phyloP scores from a whole-genome alignment of 2,888 invertebrate genomes.

The Creontiades dilutus region DNA sequence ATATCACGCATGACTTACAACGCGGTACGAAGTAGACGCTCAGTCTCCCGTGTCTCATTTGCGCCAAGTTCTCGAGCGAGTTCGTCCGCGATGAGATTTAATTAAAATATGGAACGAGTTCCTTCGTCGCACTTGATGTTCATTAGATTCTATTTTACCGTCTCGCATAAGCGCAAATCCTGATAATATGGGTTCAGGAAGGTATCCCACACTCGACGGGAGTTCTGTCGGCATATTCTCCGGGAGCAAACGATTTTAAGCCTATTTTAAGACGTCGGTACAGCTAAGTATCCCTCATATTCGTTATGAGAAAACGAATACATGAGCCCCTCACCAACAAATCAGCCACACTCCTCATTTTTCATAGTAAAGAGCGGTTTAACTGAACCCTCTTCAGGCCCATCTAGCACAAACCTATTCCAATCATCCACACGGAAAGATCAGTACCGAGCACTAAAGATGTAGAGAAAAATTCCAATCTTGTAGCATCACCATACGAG shows the following conservation, averaged over 20 bases:
- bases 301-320: not conserved
- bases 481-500: no score
- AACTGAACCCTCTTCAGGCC: no score
- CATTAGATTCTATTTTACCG: conserved; percentile 21
- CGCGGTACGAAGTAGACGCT: not conserved
- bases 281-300: not conserved
- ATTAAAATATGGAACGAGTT: conserved; percentile 42
- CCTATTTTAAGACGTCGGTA: not conserved
- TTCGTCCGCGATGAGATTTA: conserved; percentile 1
- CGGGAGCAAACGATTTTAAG: not conserved
- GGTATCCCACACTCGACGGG: not conserved
- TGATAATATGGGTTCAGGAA: not conserved
- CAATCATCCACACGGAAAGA: no score
- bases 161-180: conserved; percentile 22
- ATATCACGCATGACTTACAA: conserved; percentile 19
- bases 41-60: conserved; percentile 18
- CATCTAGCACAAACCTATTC: no score
- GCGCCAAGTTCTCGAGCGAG: not conserved
- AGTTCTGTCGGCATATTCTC: not conserved
- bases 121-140: conserved; percentile 20
- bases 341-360: not conserved
- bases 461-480: no score
- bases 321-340: not conserved
- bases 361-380: no score
- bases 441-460: no score